Percentiles rank a stretch among this genome's conserved stretches.
Conservation (phyloP, 2,797 vertebrate genomes). For the Ctenosaura bakeri region DNA sequence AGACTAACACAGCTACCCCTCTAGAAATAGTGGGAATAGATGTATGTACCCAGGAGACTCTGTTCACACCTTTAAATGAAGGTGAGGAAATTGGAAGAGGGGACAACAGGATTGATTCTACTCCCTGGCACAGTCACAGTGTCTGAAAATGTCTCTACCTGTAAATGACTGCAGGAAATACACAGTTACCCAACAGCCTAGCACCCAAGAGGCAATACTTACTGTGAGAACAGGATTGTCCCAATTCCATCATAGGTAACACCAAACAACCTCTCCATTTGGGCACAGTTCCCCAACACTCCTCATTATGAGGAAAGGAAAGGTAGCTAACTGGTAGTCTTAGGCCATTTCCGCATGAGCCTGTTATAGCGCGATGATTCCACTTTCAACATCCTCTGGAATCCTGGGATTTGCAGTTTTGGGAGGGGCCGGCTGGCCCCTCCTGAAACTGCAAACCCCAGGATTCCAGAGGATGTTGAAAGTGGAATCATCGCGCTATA, state of each 20-base stretch:
- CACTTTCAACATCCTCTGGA: no score
- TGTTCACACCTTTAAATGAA: neutral
- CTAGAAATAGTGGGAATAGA: neutral
- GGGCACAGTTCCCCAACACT: neutral
- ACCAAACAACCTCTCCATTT: neutral
- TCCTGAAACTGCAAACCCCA: no score
- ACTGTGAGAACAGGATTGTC: neutral
- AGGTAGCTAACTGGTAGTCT: neutral
- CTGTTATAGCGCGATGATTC: no score
- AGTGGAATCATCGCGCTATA: no score
- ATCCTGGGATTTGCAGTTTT: no score
- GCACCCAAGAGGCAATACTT: neutral
- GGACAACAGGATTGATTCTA: neutral
- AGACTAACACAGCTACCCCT: neutral
- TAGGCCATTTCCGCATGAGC: no score
- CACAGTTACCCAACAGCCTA: no score
- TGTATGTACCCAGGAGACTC: neutral
- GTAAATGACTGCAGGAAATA: neutral
- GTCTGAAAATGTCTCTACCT: neutral
- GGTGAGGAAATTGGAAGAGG: neutral
- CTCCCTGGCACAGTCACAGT: neutral
- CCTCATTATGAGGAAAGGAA: neutral
- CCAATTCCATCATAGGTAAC: neutral
- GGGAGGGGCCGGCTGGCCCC: no score
- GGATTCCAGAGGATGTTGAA: no score